Base-by-base conservation (phyloP, 2,113 vertebrate species). In the Prolemur simus region DNA sequence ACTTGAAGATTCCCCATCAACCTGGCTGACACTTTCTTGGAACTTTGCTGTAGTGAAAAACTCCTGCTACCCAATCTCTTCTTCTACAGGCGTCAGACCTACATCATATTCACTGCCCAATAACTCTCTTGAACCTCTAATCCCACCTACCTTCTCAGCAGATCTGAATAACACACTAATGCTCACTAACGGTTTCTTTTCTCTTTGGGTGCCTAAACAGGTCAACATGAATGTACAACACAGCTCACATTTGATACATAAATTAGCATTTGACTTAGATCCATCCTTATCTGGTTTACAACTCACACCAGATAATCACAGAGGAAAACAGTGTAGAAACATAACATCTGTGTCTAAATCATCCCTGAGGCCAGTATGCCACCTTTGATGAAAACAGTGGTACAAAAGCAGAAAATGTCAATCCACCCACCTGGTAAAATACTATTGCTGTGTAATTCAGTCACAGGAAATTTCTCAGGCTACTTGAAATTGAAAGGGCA, bases 271-370 rank as follows among this genome's bases (percentile, higher is more conserved):
- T 86, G 52, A 56, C 73, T 96, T 47, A 37, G 66, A 73, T 58
- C 5, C 8, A 37, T 45, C 49, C 39, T 80, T 87, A 91, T 49
- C 42, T 87, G 21, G 14, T 76, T 95, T 91, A 42, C 2, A 93
- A 21, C 27, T 71, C 52, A 56, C 23, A 89, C 9, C 34, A 82
- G 85, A 76, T 76, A 73, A 63, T 64, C 71, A 77, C 32, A 84
- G 82, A 95, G 20, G 7, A 49, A 81, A 93, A 25, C 25, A 15
- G 37, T 47, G 34, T 63, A 80, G 66, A 83, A 96, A 71, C 66
- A 77, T 58, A 91, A 76, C 39, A 91, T 86, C 37, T 71, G 69
- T 84, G 54, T 82, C 80, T 85, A 82, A 91, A 66, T 81, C 34
- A 86, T 89, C 58, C 64, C 39, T 63, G 23, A 94, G 12, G 45